Evolutionary conservation across 64 coral and sea anemone species (phyloP).

Genomic region (Dendrophyllia cribrosa): DNA sequence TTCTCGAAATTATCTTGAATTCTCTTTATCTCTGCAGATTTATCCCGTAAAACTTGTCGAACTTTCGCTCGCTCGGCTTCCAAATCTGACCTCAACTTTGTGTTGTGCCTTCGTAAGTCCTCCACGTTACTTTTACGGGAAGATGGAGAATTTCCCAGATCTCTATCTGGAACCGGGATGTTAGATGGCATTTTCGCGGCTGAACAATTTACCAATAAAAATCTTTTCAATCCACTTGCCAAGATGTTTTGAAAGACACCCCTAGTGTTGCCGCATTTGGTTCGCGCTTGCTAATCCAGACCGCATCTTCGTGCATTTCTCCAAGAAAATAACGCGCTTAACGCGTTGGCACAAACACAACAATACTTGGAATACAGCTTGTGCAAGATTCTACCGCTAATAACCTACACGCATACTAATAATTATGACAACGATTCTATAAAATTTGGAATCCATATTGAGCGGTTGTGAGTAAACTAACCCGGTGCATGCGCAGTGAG

Average conservation of each 20-base stretch:
- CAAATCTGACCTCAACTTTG: conserved; percentile 89
- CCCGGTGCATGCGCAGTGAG: not conserved
- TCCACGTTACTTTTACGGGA: conserved; percentile 73
- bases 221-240: conserved; percentile 66
- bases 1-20: conserved; percentile 93
- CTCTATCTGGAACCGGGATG: conserved; percentile 85
- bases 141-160: conserved; percentile 64
- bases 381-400: not conserved
- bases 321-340: not conserved
- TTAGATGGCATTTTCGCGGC: conserved; percentile 84
- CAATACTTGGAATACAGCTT: not conserved
- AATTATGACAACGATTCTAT: conserved; percentile 31
- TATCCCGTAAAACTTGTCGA: conserved; percentile 93
- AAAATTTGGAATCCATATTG: conserved; percentile 43
- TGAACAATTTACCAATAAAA: conserved; percentile 26
- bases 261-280: not conserved
- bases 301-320: conserved; percentile 7
- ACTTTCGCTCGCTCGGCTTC: conserved; percentile 86
- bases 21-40: conserved; percentile 88
- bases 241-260: not conserved
- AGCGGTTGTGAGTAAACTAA: conserved; percentile 61
- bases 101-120: conserved; percentile 86
- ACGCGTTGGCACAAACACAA: not conserved
- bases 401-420: not conserved
- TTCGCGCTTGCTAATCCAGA: not conserved